Evolutionary conservation across 2,797 vertebrate species (phyloP).

Genomic region (Spheniscus humboldti): DNA sequence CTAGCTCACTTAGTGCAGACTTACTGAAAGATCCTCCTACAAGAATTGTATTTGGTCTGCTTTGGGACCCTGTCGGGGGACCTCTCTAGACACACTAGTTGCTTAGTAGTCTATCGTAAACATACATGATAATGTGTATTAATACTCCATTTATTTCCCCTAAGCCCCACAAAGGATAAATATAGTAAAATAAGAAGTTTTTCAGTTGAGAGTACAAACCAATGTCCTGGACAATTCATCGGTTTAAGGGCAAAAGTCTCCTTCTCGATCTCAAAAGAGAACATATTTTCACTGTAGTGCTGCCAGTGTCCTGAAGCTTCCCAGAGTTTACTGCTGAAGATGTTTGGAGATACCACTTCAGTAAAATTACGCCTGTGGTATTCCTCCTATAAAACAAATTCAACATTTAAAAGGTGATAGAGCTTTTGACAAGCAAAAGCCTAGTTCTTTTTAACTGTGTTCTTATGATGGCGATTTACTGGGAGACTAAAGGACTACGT

Average conservation of each 20-base stretch:
- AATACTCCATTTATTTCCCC: background rate
- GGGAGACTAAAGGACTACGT: background rate
- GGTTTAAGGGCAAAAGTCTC: slow-evolving; percentile 93
- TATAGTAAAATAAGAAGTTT: background rate
- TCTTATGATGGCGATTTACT: background rate
- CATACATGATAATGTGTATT: background rate
- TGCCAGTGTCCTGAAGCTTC: slow-evolving; percentile 95
- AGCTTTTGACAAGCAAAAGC: background rate
- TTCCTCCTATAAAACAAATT: slow-evolving; percentile 77
- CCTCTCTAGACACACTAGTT: background rate
- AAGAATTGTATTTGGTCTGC: background rate
- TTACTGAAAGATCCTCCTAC: background rate
- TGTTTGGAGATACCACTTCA: slow-evolving; percentile 91
- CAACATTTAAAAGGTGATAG: background rate
- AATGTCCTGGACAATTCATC: slow-evolving; percentile 97
- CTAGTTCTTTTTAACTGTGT: background rate
- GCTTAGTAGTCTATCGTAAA: background rate
- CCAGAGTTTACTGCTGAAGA: slow-evolving; percentile 94
- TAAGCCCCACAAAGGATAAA: background rate
- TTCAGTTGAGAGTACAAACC: slow-evolving; percentile 73
- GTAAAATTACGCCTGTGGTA: slow-evolving; percentile 86
- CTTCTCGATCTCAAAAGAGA: slow-evolving; percentile 90
- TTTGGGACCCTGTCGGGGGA: background rate
- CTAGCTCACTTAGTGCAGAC: background rate
- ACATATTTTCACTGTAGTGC: slow-evolving; percentile 93